These are phyloP conservation scores for Anolis carolinensis DNA, from an alignment of 2,113 vertebrate genomes.

Conservation along the genomic window DNA sequence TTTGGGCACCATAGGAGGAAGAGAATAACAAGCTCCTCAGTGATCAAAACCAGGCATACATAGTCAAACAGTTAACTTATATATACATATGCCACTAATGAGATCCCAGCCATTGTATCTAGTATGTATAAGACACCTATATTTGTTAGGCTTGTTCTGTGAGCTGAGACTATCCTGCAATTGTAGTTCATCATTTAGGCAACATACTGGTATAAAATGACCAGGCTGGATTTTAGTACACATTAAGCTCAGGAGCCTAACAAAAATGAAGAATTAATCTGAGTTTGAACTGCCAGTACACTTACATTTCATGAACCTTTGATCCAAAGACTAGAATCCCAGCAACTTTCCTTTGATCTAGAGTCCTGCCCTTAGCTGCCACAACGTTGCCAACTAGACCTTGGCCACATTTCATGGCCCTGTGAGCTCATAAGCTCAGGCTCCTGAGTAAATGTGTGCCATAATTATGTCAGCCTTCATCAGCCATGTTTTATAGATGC, in stretches of 20 bases:
- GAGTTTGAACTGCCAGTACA: neutral
- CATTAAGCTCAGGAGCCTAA: neutral
- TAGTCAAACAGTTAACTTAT: too few species aligned
- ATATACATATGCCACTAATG: too few species aligned
- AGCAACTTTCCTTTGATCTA: conserved; percentile 56
- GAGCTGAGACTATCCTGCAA: too few species aligned
- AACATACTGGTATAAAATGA: too few species aligned
- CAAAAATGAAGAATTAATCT: neutral
- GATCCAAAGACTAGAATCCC: conserved; percentile 36
- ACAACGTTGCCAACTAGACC: conserved; percentile 46
- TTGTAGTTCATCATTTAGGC: too few species aligned
- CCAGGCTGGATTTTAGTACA: too few species aligned
- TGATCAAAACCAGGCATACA: too few species aligned
- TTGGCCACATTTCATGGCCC: conserved; percentile 48
- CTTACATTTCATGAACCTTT: conserved; percentile 42
- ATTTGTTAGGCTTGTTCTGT: too few species aligned
- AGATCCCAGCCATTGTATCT: too few species aligned
- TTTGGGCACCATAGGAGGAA: too few species aligned
- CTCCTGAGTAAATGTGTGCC: conserved; percentile 29
- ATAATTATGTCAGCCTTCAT: conserved; percentile 44
- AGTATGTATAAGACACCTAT: too few species aligned
- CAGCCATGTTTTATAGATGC: conserved; percentile 33
- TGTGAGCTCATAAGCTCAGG: conserved; percentile 31
- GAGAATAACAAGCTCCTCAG: too few species aligned
- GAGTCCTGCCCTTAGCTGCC: conserved; percentile 33